Base-by-base conservation (phyloP, 2,797 vertebrate genomes). In the Oryzias dopingdopingensis region DNA sequence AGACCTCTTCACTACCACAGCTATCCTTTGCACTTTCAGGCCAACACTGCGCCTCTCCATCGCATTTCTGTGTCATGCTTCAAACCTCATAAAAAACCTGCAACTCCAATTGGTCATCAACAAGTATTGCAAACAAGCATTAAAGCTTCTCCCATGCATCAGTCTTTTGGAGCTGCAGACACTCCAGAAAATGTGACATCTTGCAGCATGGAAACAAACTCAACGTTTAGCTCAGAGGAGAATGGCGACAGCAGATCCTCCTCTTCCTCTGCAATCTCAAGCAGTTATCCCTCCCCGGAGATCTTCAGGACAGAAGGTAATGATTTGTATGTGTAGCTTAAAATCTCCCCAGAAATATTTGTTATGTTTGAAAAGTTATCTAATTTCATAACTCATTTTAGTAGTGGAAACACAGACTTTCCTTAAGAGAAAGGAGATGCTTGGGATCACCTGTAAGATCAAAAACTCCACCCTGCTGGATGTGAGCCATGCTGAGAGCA, bases 391-490 rank as follows among this genome's bases (percentile, higher is more conserved):
- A 26, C 1, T 20, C 58, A 1, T 46, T 4, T 49, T 18, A 4
- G 18, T 47, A 89, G 86, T 49, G 1, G 74, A 78, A 40, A 52
- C 4, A 0, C 15, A 57, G 8, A 51, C 17, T 13, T 66, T 74
- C 7, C 15, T 50, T 6, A 14, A 2, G 16, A 59, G 62, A 4
- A 67, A 79, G 0, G 77, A 80, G 23, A 26, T 67, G 62, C 60
- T 68, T 42, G 54, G 32, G 15, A 1, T 49, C 22, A 59, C 60
- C 59, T 14, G 18, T 47, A 18, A 67, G 1, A 80, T 81, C 32
- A 95, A 87, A 82, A 97, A 96, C 82, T 98, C 96, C 14, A 97
- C 96, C 65, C 88, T 96, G 59, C 84, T 96, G 60, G 92, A 95
- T 61, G 79, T 64, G 65, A 95, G 93, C 79, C 85, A 86, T 1